Conservation (phyloP, 2,113 vertebrate genomes). For the Myrmecobius fasciatus region DNA sequence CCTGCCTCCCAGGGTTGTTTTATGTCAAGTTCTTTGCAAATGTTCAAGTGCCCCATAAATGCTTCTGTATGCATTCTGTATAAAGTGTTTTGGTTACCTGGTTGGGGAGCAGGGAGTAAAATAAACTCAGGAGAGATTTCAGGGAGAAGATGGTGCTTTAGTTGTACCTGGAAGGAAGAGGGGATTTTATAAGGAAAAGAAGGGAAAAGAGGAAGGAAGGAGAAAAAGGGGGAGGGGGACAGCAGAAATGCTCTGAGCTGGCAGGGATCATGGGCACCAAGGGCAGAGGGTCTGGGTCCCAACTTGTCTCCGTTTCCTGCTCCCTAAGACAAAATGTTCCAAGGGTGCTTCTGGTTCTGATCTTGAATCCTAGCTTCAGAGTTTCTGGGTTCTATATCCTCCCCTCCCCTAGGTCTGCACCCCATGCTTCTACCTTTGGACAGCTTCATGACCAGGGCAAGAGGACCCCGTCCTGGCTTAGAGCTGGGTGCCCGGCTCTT, state of each 20-base stretch:
- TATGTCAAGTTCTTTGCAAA: no score
- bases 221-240: no score
- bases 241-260: neutral
- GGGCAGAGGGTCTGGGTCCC: neutral
- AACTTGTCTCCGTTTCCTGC: no score
- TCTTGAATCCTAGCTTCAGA: no score
- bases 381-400: neutral
- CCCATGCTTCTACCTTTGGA: conserved; percentile 76
- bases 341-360: neutral
- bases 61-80: no score
- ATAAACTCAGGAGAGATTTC: no score
- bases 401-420: neutral
- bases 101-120: neutral
- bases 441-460: conserved; percentile 71
- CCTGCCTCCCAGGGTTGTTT: neutral
- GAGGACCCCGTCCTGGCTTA: conserved; percentile 66
- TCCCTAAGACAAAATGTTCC: neutral
- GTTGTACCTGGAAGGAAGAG: no score
- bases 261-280: no score
- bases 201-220: no score
- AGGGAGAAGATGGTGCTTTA: neutral
- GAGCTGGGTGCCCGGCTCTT: conserved; percentile 48
- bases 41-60: neutral
- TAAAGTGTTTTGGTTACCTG: no score
- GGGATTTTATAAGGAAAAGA: no score